Evolutionary conservation across 2,888 invertebrate species (phyloP).

Genomic region (Spatulosminthurus flaviceps): DNA sequence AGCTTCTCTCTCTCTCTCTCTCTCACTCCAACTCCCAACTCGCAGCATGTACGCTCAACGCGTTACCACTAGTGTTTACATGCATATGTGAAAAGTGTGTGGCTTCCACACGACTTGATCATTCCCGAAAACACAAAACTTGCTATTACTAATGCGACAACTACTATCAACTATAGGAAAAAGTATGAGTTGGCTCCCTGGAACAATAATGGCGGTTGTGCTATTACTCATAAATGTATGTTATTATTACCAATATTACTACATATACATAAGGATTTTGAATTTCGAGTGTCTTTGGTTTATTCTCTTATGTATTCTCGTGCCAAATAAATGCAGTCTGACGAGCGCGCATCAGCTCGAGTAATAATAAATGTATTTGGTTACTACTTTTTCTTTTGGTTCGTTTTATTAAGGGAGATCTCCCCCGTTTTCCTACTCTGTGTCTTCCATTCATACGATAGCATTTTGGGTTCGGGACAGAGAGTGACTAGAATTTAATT

Average conservation of each 20-base stretch:
- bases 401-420: not conserved
- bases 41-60: not conserved
- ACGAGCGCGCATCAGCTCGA: not conserved
- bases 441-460: not conserved
- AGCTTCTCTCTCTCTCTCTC: not conserved
- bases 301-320: too few species aligned
- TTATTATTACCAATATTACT: too few species aligned
- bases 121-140: too few species aligned
- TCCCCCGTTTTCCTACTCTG: not conserved
- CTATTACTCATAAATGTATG: too few species aligned
- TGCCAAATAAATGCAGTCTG: too few species aligned
- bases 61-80: not conserved
- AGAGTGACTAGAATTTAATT: not conserved
- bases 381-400: not conserved
- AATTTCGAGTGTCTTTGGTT: too few species aligned
- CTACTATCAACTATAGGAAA: too few species aligned
- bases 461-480: not conserved
- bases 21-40: not conserved
- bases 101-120: not conserved
- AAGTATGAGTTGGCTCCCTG: too few species aligned
- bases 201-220: too few species aligned
- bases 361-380: not conserved
- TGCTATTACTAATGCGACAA: too few species aligned
- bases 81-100: not conserved
- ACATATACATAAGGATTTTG: too few species aligned